A percentile compares a stretch with the other conserved stretches of the same genome.
Evolutionary conservation across 35 echinoderm and acorn worm genomes (phyloP).

Genomic region (Amphiura filiformis): DNA sequence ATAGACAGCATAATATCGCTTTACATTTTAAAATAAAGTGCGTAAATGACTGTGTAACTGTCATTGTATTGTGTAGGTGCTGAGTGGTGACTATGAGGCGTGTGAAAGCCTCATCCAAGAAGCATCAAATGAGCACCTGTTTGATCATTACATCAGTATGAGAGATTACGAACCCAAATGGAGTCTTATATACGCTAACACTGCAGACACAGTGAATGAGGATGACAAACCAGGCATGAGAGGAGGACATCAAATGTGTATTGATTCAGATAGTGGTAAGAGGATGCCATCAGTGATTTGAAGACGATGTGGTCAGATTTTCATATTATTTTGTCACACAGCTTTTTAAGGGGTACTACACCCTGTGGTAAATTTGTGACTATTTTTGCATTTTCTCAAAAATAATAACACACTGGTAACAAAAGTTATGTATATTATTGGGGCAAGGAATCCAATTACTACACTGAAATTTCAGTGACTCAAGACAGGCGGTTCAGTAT

Average conservation of each 20-base stretch:
- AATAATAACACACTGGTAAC: too few species aligned
- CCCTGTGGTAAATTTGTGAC: too few species aligned
- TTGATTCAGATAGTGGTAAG: slow-evolving; percentile 85
- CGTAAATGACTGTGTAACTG: not conserved
- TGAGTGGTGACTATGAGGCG: slow-evolving; percentile 67
- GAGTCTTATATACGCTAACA: slow-evolving; percentile 55
- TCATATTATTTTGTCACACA: too few species aligned
- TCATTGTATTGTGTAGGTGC: slow-evolving; percentile 45
- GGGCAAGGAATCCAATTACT: too few species aligned
- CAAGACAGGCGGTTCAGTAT: too few species aligned
- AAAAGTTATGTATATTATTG: too few species aligned
- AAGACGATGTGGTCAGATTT: not conserved
- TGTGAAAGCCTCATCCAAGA: slow-evolving; percentile 79
- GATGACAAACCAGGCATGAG: slow-evolving; percentile 81
- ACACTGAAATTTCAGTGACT: too few species aligned
- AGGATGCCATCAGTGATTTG: too few species aligned
- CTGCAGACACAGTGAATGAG: slow-evolving; percentile 34
- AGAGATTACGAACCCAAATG: slow-evolving; percentile 78
- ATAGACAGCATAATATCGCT: too few species aligned
- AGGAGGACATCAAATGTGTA: slow-evolving; percentile 98
- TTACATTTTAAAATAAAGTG: not conserved
- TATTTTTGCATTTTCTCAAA: too few species aligned
- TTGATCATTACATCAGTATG: slow-evolving; percentile 69
- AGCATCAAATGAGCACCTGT: slow-evolving; percentile 53
- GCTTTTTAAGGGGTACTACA: too few species aligned